phyloP scores from a whole-genome alignment of 1,140 invertebrate species.

The Gryon sp. region DNA sequence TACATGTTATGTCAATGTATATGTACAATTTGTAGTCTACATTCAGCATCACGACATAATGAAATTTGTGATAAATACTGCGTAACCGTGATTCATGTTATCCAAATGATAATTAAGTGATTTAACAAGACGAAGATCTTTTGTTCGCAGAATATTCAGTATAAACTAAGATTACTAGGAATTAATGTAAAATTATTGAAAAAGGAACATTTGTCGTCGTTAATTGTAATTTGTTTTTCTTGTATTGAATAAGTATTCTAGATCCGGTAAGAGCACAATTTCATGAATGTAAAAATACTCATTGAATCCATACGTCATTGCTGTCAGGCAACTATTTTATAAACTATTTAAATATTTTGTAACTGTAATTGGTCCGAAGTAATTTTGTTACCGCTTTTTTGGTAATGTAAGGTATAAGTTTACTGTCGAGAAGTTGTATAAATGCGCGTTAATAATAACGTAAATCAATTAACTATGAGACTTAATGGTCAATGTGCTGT shows the following conservation, averaged over 20 bases:
- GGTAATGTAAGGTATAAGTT: too few species aligned
- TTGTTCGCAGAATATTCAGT: slow-evolving; percentile 35
- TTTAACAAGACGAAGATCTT: slow-evolving; percentile 38
- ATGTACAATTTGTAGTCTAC: slow-evolving; percentile 42
- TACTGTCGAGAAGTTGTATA: too few species aligned
- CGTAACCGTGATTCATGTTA: slow-evolving; percentile 54
- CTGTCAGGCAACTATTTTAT: too few species aligned
- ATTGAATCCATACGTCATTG: too few species aligned
- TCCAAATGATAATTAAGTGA: slow-evolving; percentile 55
- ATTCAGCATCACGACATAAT: slow-evolving; percentile 33
- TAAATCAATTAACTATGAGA: too few species aligned
- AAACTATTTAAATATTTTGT: too few species aligned
- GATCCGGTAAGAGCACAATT: slow-evolving; percentile 1
- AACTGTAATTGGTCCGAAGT: too few species aligned
- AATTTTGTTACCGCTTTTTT: too few species aligned
- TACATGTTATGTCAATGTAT: slow-evolving; percentile 19
- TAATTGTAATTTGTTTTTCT: slow-evolving; percentile 15
- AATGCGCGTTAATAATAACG: too few species aligned
- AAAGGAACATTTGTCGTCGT: slow-evolving; percentile 15
- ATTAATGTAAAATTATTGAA: slow-evolving; percentile 35
- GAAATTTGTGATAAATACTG: slow-evolving; percentile 64
- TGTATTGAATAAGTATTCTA: slow-evolving; percentile 15
- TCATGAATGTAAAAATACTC: slow-evolving; percentile 38
- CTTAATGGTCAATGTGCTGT: too few species aligned
- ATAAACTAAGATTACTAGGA: slow-evolving; percentile 27